phyloP scores from a whole-genome alignment of 2,888 invertebrate species.

The Platycheirus rosarum region DNA sequence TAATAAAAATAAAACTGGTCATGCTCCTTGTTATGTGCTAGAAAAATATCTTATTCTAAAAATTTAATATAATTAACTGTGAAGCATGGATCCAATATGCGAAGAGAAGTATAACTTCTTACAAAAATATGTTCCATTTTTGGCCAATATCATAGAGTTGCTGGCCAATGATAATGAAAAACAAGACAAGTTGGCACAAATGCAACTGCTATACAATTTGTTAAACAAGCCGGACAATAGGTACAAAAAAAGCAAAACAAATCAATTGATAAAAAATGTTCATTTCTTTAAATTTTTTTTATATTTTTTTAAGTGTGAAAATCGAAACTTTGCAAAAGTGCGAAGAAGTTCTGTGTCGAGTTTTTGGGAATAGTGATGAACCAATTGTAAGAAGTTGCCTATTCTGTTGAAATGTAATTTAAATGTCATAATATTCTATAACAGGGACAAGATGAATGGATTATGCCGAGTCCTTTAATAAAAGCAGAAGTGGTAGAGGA shows the following conservation, averaged over 20 bases:
- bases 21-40: slow-evolving; percentile 32
- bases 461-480: slow-evolving; percentile 13
- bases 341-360: slow-evolving; percentile 66
- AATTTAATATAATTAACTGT: slow-evolving; percentile 17
- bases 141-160: slow-evolving; percentile 70
- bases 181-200: slow-evolving; percentile 62
- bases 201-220: slow-evolving; percentile 64
- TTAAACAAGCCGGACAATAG: slow-evolving; percentile 66
- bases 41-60: slow-evolving; percentile 10
- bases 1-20: slow-evolving; percentile 15
- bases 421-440: neutral
- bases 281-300: neutral
- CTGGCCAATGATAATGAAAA: slow-evolving; percentile 59
- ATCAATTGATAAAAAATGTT: neutral
- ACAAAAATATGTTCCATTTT: slow-evolving; percentile 75
- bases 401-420: slow-evolving; percentile 1
- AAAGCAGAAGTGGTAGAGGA: slow-evolving; percentile 10
- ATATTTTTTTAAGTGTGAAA: slow-evolving; percentile 42
- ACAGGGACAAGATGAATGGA: slow-evolving; percentile 3
- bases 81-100: slow-evolving; percentile 62
- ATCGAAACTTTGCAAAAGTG: slow-evolving; percentile 63
- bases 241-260: slow-evolving; percentile 14
- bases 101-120: slow-evolving; percentile 74
- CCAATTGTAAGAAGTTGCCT: slow-evolving; percentile 37
- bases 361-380: slow-evolving; percentile 48